Conservation (phyloP, 1,140 invertebrate species). For the Leptopilina boulardi region DNA sequence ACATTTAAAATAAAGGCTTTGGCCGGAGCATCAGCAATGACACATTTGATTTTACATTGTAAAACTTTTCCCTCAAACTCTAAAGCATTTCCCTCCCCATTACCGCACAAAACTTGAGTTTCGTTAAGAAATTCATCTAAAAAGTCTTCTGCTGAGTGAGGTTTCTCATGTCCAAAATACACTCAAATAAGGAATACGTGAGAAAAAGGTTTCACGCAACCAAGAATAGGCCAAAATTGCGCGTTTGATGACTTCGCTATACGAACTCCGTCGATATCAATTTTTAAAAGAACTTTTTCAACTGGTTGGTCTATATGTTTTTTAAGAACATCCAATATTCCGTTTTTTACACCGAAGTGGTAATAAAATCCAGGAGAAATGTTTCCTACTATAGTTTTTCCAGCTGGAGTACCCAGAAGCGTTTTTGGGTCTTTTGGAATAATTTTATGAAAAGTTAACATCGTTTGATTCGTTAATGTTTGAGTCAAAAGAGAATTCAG, state of each 20-base stretch:
- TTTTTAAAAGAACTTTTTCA: constrained; percentile 34
- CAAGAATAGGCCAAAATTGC: constrained; percentile 47
- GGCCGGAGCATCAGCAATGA: constrained; percentile 50
- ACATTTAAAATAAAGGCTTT: constrained; percentile 41
- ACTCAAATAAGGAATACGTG: constrained; percentile 38
- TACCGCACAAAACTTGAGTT: constrained; percentile 24
- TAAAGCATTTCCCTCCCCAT: no score
- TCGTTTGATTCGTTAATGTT: no score
- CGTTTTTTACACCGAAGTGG: constrained; percentile 37
- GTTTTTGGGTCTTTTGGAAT: not conserved
- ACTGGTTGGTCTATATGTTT: constrained; percentile 13
- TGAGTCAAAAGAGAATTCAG: no score
- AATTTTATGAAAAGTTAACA: not conserved
- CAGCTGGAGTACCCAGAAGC: not conserved
- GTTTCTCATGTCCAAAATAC: constrained; percentile 42
- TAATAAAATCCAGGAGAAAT: constrained; percentile 41
- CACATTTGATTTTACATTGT: constrained; percentile 4
- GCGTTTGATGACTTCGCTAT: not conserved
- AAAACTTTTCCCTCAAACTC: not conserved
- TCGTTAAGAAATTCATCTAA: constrained; percentile 40
- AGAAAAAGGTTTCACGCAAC: not conserved
- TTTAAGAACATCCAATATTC: constrained; percentile 29
- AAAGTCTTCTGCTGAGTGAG: constrained; percentile 40
- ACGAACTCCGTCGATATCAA: constrained; percentile 18
- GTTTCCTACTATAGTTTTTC: constrained; percentile 11